Percentiles rank a stretch among this genome's conserved stretches.
These are phyloP conservation scores for Saguinus midas DNA, from an alignment of 2,113 vertebrate genomes.

Conservation along the genomic window DNA sequence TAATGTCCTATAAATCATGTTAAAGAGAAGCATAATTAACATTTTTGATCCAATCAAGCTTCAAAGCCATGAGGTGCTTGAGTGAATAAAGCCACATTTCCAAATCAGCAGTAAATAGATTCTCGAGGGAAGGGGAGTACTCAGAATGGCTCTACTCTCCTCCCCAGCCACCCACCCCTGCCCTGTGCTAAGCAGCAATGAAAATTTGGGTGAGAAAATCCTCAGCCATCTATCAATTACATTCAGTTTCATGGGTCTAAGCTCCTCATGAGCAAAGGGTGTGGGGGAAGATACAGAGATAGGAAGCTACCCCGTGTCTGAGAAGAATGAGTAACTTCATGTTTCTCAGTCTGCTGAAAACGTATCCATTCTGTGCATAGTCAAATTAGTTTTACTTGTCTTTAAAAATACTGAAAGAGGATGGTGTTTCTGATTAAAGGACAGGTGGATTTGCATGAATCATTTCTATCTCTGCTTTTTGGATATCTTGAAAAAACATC, in stretches of 20 bases:
- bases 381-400: conserved; percentile 3
- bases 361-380: neutral
- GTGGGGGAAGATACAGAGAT: neutral
- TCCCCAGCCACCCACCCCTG: neutral
- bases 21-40: conserved; percentile 77
- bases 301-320: neutral
- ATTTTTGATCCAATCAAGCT: conserved; percentile 77
- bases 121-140: neutral
- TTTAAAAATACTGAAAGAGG: neutral
- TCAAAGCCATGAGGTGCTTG: conserved; percentile 58
- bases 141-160: neutral
- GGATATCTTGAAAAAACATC: conserved; percentile 37
- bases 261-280: neutral
- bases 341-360: neutral
- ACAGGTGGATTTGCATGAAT: conserved; percentile 30
- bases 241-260: neutral
- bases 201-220: neutral
- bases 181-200: neutral
- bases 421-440: neutral
- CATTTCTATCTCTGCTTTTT: conserved; percentile 18
- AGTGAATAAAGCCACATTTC: conserved; percentile 51
- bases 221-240: neutral
- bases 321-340: neutral
- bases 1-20: conserved; percentile 76
- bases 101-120: neutral